Conservation (phyloP, 2,888 invertebrate genomes). For the Trachelus stipa region DNA sequence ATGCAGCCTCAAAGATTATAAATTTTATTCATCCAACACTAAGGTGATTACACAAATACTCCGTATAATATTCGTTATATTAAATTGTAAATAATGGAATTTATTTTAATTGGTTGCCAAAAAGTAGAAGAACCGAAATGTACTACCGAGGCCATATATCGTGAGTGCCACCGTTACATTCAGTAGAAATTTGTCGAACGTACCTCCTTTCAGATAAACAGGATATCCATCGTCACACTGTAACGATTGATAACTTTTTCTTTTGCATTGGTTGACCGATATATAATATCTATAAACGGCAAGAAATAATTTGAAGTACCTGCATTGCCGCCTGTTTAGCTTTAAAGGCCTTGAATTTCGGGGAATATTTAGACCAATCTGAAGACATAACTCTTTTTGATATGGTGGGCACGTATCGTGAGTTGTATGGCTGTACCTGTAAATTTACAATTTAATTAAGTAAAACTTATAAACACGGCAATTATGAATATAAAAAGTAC, state of each 20-base stretch:
- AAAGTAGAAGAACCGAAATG: neutral
- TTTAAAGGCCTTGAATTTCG: slow-evolving; percentile 40
- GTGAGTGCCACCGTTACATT: slow-evolving; percentile 10
- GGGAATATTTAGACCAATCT: neutral
- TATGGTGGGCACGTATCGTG: neutral
- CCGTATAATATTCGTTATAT: neutral
- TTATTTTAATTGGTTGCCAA: neutral
- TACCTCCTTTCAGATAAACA: slow-evolving; percentile 73
- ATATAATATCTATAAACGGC: neutral
- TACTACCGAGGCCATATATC: slow-evolving; percentile 10
- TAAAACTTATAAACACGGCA: neutral
- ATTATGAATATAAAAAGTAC: neutral
- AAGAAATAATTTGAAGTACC: slow-evolving; percentile 33
- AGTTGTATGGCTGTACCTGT: neutral
- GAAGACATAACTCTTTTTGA: neutral
- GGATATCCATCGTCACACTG: slow-evolving; percentile 73
- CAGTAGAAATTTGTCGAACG: slow-evolving; percentile 67
- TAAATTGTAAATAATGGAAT: neutral
- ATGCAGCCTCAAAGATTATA: neutral
- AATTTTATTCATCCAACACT: neutral
- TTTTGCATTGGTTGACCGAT: neutral
- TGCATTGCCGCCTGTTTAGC: slow-evolving; percentile 48
- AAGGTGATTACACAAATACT: neutral
- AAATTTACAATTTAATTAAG: neutral
- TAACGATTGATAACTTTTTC: slow-evolving; percentile 35